Evolutionary conservation across 2,797 vertebrate genomes (phyloP).

Genomic region (Rhadinocentrus ornatus): DNA sequence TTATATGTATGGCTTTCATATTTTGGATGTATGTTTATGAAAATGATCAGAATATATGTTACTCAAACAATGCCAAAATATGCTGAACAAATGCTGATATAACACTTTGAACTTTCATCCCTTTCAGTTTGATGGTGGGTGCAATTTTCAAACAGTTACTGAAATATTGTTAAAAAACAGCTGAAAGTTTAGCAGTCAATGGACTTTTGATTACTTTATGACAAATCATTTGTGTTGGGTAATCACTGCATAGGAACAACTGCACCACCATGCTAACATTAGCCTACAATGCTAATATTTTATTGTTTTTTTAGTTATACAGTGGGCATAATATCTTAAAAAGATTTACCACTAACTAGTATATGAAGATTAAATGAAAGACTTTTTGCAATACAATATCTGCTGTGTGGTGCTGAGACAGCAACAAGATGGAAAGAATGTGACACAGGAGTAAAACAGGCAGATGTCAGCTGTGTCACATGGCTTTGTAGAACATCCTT

Average conservation of each 20-base stretch:
- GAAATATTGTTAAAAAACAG: not conserved
- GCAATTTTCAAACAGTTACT: not conserved
- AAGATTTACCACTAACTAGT: not conserved
- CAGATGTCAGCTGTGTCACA: conserved; percentile 62
- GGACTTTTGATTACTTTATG: too few species aligned
- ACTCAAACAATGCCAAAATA: too few species aligned
- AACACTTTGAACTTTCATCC: not conserved
- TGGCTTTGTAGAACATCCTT: conserved; percentile 51
- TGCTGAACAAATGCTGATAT: too few species aligned
- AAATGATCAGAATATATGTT: too few species aligned
- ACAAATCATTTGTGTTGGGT: too few species aligned
- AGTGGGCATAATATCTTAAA: not conserved
- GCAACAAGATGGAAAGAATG: conserved; percentile 50
- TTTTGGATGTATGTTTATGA: too few species aligned
- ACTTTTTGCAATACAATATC: conserved; percentile 16
- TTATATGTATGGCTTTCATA: too few species aligned
- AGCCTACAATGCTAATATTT: not conserved
- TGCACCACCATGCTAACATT: not conserved
- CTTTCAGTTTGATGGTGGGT: not conserved
- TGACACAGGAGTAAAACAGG: conserved; percentile 55
- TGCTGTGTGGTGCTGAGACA: conserved; percentile 55
- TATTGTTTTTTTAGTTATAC: not conserved
- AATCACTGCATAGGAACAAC: not conserved
- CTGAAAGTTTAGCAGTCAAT: not conserved
- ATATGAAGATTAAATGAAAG: conserved; percentile 6